Evolutionary conservation across 2,888 invertebrate species (phyloP), one percentile per base, ranked within the genome.

Genomic region (Anaspis maculata): DNA sequence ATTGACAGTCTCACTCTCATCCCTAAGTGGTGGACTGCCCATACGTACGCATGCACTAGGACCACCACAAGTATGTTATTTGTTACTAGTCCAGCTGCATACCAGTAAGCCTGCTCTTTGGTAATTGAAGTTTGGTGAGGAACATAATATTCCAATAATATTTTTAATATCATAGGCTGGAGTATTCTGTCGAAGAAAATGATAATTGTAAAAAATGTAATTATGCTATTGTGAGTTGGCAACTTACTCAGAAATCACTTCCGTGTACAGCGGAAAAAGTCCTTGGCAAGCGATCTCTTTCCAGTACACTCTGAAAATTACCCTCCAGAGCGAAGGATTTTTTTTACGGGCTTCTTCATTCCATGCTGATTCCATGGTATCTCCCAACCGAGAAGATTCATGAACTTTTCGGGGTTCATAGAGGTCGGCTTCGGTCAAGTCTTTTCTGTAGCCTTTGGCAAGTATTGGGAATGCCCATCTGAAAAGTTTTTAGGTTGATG

Each of bases 1-100:
- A 84, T 83, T 0, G 85, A 86, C 1, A 91, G 76, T 9, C 90
- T 70, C 60, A 89, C 73, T 64, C 85, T 80, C 87, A 90, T 86
- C 30, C 91, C 90, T 64, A 86, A 75, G 54, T 87, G 84, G 28
- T 84, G 68, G 10, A 85, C 79, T 9, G 81, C 84, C 75, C 92
- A 79, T 83, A 94, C 91, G 59, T 88, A 92, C 0, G 91, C 90
- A 67, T 97, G 96, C 3, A 42, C 26, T 12, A 81, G 49, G 11
- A 88, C 76, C 12, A 90, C 78, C 3, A 2, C 12, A 9, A 25
- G 3, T n/a, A 25, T 12, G n/a, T 3, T 2, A 13, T 2, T 7
- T 9, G 3, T 9, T 3, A 25, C n/a, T 15, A 90, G 77, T 3
- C 78, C 83, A 0, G 68, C 74, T 1, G 89, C 88, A 59, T 84